A percentile compares a stretch with the other conserved stretches of the same genome.
Conservation (phyloP, 1,140 invertebrate genomes). For the Lethocerus indicus region DNA sequence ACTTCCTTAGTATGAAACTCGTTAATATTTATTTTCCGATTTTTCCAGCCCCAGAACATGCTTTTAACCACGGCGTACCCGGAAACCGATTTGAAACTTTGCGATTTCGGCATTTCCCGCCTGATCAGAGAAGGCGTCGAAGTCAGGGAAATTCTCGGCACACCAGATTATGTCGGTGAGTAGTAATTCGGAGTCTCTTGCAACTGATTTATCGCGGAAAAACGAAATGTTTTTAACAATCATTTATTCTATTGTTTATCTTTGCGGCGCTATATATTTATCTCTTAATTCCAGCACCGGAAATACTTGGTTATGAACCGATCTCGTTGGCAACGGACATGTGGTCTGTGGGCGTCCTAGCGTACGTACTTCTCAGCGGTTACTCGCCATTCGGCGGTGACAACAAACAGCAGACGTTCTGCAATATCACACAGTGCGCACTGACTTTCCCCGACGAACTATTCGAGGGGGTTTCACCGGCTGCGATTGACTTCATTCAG, state of each 20-base stretch:
- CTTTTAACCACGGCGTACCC: conserved; percentile 58
- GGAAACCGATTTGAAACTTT: conserved; percentile 68
- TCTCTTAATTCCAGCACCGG: conserved; percentile 49
- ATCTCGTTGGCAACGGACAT: conserved; percentile 83
- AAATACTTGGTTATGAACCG: conserved; percentile 87
- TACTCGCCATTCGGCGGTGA: conserved; percentile 87
- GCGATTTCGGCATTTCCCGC: conserved; percentile 89
- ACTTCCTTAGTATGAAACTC: conserved; percentile 23
- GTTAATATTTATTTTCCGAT: background rate
- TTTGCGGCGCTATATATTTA: background rate
- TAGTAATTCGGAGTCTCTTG: conserved; percentile 16
- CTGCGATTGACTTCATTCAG: conserved; percentile 69
- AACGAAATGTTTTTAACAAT: background rate
- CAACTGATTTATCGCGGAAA: background rate
- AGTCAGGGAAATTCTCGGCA: conserved; percentile 84
- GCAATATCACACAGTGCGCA: conserved; percentile 81
- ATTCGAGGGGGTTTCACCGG: conserved; percentile 65
- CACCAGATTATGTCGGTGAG: conserved; percentile 83
- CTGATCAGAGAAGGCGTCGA: conserved; percentile 74
- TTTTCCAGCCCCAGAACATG: conserved; percentile 75
- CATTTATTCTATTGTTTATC: background rate
- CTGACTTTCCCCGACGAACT: conserved; percentile 81
- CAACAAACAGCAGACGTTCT: conserved; percentile 85
- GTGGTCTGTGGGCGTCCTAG: conserved; percentile 75
- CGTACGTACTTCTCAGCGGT: conserved; percentile 83